Percentiles rank a stretch among this genome's conserved stretches.
These are phyloP conservation scores for Phainopepla nitens DNA, from an alignment of 2,113 vertebrate species.

Conservation along the genomic window DNA sequence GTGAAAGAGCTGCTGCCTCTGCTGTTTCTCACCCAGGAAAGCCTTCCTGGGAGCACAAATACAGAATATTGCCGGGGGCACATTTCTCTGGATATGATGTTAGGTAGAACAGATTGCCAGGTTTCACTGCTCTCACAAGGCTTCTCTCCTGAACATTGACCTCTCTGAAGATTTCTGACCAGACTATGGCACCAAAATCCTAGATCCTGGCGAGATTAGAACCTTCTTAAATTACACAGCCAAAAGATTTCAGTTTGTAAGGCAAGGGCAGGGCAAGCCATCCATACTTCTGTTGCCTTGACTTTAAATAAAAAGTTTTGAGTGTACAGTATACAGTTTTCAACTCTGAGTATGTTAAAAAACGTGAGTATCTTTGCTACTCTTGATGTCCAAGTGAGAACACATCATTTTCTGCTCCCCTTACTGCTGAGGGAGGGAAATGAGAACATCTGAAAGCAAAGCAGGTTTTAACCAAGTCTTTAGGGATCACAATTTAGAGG, in stretches of 20 bases:
- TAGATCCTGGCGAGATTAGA: background rate
- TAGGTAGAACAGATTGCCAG: background rate
- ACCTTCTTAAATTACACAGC: background rate
- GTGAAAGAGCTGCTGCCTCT: background rate
- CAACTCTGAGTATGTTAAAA: background rate
- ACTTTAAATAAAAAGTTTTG: background rate
- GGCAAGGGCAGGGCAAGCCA: background rate
- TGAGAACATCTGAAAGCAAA: background rate
- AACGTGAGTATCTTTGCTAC: rapidly evolving
- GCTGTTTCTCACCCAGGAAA: background rate
- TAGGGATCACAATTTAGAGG: background rate
- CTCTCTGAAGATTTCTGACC: background rate
- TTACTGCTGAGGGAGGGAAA: background rate
- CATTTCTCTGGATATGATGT: background rate
- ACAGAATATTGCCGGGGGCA: background rate
- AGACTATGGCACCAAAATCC: background rate
- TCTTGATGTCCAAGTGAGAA: background rate
- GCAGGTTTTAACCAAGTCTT: background rate
- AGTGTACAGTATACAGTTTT: background rate
- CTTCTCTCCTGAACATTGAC: background rate
- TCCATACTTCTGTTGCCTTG: background rate
- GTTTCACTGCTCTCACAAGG: background rate
- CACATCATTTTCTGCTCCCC: background rate
- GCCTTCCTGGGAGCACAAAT: background rate
- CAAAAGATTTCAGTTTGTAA: background rate